Conservation (phyloP, 1,140 invertebrate species). For the Eciton burchellii region DNA sequence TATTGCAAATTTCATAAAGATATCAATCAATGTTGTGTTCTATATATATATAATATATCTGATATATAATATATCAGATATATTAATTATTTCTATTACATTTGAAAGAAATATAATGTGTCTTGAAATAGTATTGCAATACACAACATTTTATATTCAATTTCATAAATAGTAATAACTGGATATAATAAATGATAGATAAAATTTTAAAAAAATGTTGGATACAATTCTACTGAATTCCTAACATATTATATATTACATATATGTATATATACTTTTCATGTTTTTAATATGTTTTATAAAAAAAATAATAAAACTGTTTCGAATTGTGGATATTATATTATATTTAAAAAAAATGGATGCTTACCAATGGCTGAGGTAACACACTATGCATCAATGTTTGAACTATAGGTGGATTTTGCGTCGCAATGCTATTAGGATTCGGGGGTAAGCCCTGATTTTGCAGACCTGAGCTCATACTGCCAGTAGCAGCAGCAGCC, state of each 20-base stretch:
- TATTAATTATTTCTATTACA: not conserved
- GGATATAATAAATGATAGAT: not conserved
- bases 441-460: conserved; percentile 80
- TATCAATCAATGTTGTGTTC: conserved; percentile 7
- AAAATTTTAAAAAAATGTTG: not conserved
- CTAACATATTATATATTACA: conserved; percentile 9
- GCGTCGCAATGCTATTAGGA: conserved; percentile 81
- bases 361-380: conserved; percentile 84
- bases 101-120: not conserved
- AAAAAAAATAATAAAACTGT: not conserved
- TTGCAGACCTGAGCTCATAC: conserved; percentile 69
- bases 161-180: not conserved
- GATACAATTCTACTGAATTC: conserved; percentile 7
- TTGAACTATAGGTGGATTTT: conserved; percentile 82
- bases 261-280: conserved; percentile 1
- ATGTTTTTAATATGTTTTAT: not conserved
- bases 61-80: too few species aligned
- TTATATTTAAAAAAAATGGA: conserved; percentile 6
- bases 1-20: conserved; percentile 45
- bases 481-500: conserved; percentile 67
- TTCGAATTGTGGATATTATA: not conserved
- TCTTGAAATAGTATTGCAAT: not conserved
- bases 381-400: conserved; percentile 84
- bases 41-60: too few species aligned
- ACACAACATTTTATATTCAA: not conserved